phyloP scores from a whole-genome alignment of 2,113 vertebrate species.

The Chaetorhynchus papuensis region DNA sequence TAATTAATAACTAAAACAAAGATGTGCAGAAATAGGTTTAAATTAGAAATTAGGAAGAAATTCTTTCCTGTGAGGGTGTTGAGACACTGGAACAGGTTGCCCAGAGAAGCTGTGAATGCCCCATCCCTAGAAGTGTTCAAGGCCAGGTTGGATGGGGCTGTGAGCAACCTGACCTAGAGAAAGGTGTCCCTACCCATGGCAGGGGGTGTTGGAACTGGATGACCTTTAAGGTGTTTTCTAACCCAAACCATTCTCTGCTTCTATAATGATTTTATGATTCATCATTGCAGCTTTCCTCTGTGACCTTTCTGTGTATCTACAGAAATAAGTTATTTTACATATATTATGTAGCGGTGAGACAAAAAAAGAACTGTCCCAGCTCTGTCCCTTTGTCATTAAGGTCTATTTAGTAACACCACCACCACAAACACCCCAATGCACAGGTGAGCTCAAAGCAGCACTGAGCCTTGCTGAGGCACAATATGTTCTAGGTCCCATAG shows the following conservation, averaged over 20 bases:
- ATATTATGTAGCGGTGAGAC: neutral
- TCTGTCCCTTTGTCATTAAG: neutral
- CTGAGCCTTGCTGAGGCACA: neutral
- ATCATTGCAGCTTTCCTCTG: neutral
- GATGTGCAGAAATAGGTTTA: neutral
- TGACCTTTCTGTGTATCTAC: neutral
- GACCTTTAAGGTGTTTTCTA: neutral
- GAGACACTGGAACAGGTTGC: neutral
- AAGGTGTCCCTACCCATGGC: neutral
- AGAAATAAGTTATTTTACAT: neutral
- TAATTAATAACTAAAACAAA: neutral
- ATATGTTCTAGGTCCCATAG: neutral
- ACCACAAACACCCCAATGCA: neutral
- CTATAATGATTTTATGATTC: neutral
- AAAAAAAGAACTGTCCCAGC: neutral
- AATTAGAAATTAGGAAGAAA: neutral
- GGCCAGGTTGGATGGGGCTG: neutral
- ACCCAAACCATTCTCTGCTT: neutral
- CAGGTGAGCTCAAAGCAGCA: neutral
- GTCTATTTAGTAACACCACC: neutral
- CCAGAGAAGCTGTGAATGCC: neutral
- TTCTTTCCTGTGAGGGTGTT: neutral
- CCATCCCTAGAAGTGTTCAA: neutral
- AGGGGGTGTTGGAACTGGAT: neutral
- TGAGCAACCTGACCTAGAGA: neutral